A percentile compares a stretch with the other conserved stretches of the same genome.
Conservation (phyloP, 2,113 vertebrate species). For the Damaliscus lunatus region DNA sequence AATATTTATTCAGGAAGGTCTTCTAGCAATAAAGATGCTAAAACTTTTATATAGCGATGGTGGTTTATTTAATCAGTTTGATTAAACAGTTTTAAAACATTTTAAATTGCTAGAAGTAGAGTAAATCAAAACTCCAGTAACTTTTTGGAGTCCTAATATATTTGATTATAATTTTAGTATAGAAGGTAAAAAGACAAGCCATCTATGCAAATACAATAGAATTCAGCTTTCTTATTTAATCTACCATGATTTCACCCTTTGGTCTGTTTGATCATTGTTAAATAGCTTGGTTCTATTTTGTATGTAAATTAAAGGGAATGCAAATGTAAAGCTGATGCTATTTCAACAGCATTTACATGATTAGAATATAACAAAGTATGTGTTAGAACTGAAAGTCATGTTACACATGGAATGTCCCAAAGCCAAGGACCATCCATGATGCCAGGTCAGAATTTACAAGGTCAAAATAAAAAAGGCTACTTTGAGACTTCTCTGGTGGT, state of each 20-base stretch:
- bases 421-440: not conserved
- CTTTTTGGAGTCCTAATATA: not conserved
- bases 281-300: slow-evolving; percentile 1
- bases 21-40: slow-evolving; percentile 14
- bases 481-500: not conserved
- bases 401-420: not conserved
- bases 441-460: not conserved
- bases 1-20: slow-evolving; percentile 27
- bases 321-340: not conserved
- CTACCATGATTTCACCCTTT: not conserved
- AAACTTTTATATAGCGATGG: not conserved
- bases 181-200: not conserved
- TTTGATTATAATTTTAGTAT: slow-evolving; percentile 33
- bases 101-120: not conserved
- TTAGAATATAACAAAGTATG: not conserved
- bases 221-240: not conserved
- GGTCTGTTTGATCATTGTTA: slow-evolving; percentile 9
- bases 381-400: not conserved
- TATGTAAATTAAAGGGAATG: slow-evolving; percentile 6
- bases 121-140: not conserved
- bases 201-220: not conserved
- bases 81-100: not conserved
- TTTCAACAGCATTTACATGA: not conserved
- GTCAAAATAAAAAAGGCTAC: not conserved
- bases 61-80: slow-evolving; percentile 1